These are phyloP conservation scores for Drosophila athabasca DNA, from an alignment of 1,140 invertebrate species.

Conservation along the genomic window DNA sequence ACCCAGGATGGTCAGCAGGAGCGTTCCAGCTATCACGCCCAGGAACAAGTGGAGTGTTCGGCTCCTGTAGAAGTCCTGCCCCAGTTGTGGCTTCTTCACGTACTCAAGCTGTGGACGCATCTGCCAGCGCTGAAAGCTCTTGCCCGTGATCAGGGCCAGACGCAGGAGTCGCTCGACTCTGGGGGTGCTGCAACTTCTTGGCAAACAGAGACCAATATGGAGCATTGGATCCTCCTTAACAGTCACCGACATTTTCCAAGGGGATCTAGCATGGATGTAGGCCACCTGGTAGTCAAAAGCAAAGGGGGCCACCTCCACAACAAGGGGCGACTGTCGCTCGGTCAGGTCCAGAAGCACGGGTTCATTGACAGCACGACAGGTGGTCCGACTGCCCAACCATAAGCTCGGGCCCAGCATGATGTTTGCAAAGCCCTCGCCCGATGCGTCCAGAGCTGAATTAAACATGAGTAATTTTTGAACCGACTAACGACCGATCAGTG, in stretches of 20 bases:
- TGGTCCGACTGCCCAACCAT: slow-evolving; percentile 52
- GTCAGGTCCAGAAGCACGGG: slow-evolving; percentile 15
- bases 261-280: slow-evolving; percentile 40
- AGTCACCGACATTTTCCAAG: slow-evolving; percentile 11
- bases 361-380: slow-evolving; percentile 36
- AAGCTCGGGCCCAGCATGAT: slow-evolving; percentile 45
- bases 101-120: slow-evolving; percentile 31
- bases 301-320: slow-evolving; percentile 30
- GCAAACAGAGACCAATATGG: slow-evolving; percentile 57
- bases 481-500: not conserved
- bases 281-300: slow-evolving; percentile 40
- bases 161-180: slow-evolving; percentile 42
- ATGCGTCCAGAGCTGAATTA: slow-evolving; percentile 53
- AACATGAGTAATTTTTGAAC: too few relatives aligned
- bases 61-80: slow-evolving; percentile 10
- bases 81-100: slow-evolving; percentile 27
- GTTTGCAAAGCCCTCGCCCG: slow-evolving; percentile 34
- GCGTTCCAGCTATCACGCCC: not conserved
- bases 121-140: slow-evolving; percentile 2
- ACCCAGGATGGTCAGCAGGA: slow-evolving; percentile 12
- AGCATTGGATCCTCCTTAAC: slow-evolving; percentile 5
- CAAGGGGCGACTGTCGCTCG: not conserved
- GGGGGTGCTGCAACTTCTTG: slow-evolving; percentile 14
- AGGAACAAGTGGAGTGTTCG: slow-evolving; percentile 1
- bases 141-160: not conserved